Percentiles rank a stretch among this genome's conserved stretches.
Conservation (phyloP, 2,113 vertebrate genomes). For the Hassar affinis region DNA sequence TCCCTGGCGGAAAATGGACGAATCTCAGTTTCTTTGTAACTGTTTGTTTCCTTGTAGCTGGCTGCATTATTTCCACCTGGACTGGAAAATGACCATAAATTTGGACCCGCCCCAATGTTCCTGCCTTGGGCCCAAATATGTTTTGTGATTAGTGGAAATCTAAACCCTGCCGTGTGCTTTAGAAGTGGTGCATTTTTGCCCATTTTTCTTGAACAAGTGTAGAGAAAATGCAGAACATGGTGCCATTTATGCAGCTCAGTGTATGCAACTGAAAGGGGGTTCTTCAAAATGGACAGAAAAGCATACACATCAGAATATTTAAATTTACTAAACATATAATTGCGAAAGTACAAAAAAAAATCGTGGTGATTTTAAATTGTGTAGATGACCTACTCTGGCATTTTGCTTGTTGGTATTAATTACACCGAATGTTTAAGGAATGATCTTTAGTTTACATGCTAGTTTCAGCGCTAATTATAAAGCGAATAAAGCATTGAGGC, state of each 20-base stretch:
- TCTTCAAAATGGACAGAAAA: neutral
- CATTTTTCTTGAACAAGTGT: neutral
- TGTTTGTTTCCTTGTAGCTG: constrained; percentile 41
- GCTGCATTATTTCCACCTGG: constrained; percentile 34
- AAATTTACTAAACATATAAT: neutral
- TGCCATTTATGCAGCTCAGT: neutral
- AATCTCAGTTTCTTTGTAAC: too few relatives aligned
- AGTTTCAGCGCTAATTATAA: neutral
- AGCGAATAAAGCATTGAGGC: neutral
- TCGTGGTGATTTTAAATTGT: too few relatives aligned
- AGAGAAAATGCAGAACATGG: neutral
- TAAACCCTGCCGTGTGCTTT: neutral
- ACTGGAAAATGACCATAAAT: neutral
- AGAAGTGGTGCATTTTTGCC: neutral
- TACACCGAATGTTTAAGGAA: neutral
- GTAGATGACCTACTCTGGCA: too few relatives aligned
- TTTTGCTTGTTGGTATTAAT: neutral
- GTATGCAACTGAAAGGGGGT: neutral
- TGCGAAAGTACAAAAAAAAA: neutral
- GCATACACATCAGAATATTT: neutral
- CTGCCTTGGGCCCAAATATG: neutral
- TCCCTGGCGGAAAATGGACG: constrained; percentile 5
- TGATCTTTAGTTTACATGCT: neutral
- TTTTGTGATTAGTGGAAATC: neutral
- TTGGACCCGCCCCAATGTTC: neutral